Conservation (phyloP, 2,797 vertebrate species). For the Anniella stebbinsi region DNA sequence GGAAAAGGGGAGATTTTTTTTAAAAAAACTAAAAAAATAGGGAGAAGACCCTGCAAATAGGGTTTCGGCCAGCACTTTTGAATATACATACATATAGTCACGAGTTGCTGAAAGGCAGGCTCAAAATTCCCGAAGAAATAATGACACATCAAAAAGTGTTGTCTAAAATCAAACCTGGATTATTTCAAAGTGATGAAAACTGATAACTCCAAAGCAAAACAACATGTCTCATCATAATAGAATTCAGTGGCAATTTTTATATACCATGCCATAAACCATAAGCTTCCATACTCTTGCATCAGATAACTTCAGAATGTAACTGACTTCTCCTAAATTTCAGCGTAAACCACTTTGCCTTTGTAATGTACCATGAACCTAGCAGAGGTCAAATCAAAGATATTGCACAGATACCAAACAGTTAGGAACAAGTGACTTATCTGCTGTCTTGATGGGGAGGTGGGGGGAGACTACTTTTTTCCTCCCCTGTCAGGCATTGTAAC, state of each 20-base stretch:
- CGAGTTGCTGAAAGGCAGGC: not conserved
- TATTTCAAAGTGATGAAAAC: constrained; percentile 72
- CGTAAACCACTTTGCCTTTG: constrained; percentile 81
- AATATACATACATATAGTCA: no score
- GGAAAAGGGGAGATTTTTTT: no score
- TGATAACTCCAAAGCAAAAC: constrained; percentile 29
- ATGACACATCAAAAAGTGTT: constrained; percentile 41
- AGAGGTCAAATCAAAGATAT: constrained; percentile 71
- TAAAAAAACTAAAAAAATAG: no score
- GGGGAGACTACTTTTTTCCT: fast-evolving
- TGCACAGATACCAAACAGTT: constrained; percentile 56
- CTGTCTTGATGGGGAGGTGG: not conserved
- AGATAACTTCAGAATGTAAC: constrained; percentile 79
- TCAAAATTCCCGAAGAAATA: not conserved
- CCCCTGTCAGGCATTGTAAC: constrained; percentile 27
- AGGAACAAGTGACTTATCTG: constrained; percentile 53
- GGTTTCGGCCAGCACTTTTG: no score
- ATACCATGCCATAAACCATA: constrained; percentile 73
- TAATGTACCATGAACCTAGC: constrained; percentile 76
- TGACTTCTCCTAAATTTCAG: constrained; percentile 81
- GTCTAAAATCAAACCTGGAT: constrained; percentile 76
- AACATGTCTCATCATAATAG: constrained; percentile 65
- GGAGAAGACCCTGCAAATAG: no score
- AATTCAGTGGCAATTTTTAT: constrained; percentile 66
- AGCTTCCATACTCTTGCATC: constrained; percentile 74